Evolutionary conservation across 2,797 vertebrate genomes (phyloP), one percentile per base, ranked within the genome.

Genomic region (Sebastolobus alascanus): DNA sequence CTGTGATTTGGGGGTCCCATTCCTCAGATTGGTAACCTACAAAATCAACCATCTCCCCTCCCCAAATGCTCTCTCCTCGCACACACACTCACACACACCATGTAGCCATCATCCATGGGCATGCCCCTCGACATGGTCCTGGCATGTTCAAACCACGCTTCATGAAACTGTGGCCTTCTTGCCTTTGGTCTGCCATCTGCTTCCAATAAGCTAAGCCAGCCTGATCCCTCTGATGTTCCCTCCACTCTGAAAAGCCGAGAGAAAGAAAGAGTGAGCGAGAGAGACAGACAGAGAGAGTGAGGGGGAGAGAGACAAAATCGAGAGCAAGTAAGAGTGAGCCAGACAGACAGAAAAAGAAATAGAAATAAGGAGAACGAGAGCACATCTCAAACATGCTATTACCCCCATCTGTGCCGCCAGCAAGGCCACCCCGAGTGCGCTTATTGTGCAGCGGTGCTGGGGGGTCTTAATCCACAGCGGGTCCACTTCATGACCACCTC

Each of bases 161-260:
- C 93, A 94, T 95, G 91, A 94, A 96, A 94, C 90, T 90, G 93
- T 92, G 94, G 94, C 94, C 94, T 94, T 91, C 86, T 94, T 95
- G 89, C 83, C 94, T 93, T 94, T 89, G 91, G 92, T 90, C 92
- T 87, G 94, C 90, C 92, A 94, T 93, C 92, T 96, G 93, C 93
- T 96, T 94, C 89, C 92, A 95, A 94, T 95, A 94, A 93, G 75
- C 93, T 88, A 88, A 90, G 95, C 94, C 93, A 91, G 89, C 89
- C 94, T 94, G 90, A 94, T 92, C 93, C 92, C 84, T 94, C 93
- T 92, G 92, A 94, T 91, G 93, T 92, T 93, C 90, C 79, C 90
- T 92, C 84, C 86, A 92, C 86, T 89, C 90, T 89, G 84, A 80
- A 92, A 91, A 81, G 88, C 85, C 84, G 87, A 89, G 73, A 86